These are phyloP conservation scores for Bos taurus DNA, from an alignment of 2,113 vertebrate species.

Conservation along the genomic window DNA sequence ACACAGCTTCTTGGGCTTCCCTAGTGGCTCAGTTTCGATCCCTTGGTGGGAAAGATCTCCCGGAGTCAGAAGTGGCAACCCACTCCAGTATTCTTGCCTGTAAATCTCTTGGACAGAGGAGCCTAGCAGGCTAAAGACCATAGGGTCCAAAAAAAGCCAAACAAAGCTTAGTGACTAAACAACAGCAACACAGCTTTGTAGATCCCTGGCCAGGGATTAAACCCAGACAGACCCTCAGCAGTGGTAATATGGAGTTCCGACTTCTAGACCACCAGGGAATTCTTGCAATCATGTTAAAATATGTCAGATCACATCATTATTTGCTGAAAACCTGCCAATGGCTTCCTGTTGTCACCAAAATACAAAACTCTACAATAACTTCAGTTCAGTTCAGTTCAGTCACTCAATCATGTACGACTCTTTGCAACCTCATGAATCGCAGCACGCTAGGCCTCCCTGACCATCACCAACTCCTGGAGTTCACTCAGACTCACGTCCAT, in stretches of 20 bases:
- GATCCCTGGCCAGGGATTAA: neutral
- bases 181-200: neutral
- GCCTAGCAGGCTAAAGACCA: neutral
- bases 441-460: too few relatives aligned
- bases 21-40: neutral
- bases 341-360: neutral
- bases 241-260: neutral
- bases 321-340: neutral
- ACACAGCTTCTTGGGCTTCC: neutral
- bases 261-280: neutral
- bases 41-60: neutral
- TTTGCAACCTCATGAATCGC: too few relatives aligned
- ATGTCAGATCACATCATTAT: neutral
- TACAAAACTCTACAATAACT: neutral
- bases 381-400: too few relatives aligned
- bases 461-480: too few relatives aligned
- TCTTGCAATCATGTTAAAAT: neutral
- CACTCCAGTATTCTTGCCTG: neutral
- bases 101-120: neutral
- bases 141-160: neutral
- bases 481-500: too few relatives aligned
- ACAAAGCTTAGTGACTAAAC: neutral
- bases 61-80: neutral
- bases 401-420: too few relatives aligned
- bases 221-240: neutral